These are phyloP conservation scores for Clupea harengus DNA, from an alignment of 2,113 vertebrate species.

Conservation along the genomic window DNA sequence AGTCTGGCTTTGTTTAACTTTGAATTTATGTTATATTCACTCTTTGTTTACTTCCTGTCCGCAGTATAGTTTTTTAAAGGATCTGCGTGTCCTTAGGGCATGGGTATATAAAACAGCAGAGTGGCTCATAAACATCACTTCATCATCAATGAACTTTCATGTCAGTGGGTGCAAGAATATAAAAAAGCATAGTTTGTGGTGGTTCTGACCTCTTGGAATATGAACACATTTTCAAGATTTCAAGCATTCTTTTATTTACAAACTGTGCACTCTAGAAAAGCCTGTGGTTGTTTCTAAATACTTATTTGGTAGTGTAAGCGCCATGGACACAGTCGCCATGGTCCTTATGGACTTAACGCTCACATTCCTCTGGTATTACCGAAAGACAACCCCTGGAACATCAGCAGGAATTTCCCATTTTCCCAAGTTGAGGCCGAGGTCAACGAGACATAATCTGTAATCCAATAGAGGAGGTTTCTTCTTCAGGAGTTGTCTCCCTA, in stretches of 20 bases:
- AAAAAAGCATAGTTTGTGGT: neutral
- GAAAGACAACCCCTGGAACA: neutral
- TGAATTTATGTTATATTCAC: neutral
- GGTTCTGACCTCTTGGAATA: neutral
- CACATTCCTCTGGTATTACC: neutral
- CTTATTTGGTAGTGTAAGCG: neutral
- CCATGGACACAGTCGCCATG: neutral
- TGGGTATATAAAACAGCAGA: neutral
- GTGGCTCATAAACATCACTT: neutral
- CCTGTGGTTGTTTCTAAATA: neutral
- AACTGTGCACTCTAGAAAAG: neutral
- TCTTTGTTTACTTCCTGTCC: neutral
- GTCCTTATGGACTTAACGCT: neutral
- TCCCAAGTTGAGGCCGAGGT: neutral
- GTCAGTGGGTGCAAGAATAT: neutral
- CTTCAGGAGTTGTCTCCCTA: neutral
- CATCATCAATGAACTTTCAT: constrained; percentile 4
- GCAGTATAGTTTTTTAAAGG: neutral
- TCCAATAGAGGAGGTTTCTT: neutral
- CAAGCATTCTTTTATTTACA: constrained; percentile 6
- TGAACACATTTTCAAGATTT: neutral
- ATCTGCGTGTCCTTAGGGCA: neutral
- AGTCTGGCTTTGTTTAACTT: neutral
- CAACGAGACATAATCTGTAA: neutral
- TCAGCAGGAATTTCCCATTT: constrained; percentile 1